Base-by-base conservation (phyloP, 35 echinoderm and acorn worm genomes). In the Lytechinus pictus region DNA sequence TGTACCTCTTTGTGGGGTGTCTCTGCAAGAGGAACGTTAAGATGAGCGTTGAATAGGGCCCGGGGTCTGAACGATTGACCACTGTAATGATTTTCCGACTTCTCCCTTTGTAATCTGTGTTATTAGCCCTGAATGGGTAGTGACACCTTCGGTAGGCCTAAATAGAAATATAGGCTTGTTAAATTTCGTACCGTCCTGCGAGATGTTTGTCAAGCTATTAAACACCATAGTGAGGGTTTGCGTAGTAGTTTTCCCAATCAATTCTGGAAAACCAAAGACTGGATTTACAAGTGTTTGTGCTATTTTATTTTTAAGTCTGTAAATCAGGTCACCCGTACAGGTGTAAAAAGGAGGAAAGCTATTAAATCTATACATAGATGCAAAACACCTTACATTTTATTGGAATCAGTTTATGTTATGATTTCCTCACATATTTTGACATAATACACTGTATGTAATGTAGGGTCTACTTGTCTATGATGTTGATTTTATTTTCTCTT, bases 101-200 rank as follows among this genome's bases (percentile, higher is more conserved):
- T 90, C 52, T 2, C 27, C 88, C n/a, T 29, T 90, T 90, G 88
- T 90, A n/a, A 33, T 29, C 88, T 44, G 16, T 54, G 52, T 52
- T 52, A 90, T 90, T 90, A 90, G 88, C 88, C 28, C 29, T 90
- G 52, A 90, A 54, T 44, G 16, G 88, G 88, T 54, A 90, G 28
- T 90, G 88, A 52, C 88, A 90, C 88, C 88, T 90, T 90, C 10
- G 88, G 33, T 4, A 3, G 88, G 12, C 13, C 24, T 71, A 24
- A 71, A 24, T 16, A 71, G 24, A 13, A 24, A 71, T 71, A 71
- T 71, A 13, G 24, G 61, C 61, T 71, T 21, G 61, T 71, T 71
- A 12, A 19, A 71, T 71, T 71, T 71, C 61, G 61, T 71, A 13
- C 61, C 6, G 19, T 6, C 61, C 24, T 71, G 61, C 24, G 61